These are phyloP conservation scores for Lutjanus campechanus DNA, from an alignment of 2,797 vertebrate genomes.

Conservation along the genomic window DNA sequence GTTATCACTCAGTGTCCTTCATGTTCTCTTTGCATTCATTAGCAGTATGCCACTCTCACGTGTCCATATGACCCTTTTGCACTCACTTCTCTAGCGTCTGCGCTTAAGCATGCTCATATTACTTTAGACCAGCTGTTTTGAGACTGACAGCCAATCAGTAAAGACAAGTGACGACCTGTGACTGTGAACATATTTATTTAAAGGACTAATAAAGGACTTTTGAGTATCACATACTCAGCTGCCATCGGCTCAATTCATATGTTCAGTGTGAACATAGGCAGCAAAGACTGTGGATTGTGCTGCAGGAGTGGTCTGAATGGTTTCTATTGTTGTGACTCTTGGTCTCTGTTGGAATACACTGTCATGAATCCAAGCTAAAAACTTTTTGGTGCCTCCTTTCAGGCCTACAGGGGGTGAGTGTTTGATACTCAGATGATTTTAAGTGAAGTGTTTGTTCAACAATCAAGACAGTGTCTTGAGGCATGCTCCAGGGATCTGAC, in stretches of 20 bases:
- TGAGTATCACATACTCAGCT: not conserved
- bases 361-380: not conserved
- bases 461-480: not conserved
- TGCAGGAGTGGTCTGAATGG: not conserved
- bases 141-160: not conserved
- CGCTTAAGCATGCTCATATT: not conserved
- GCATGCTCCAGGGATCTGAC: constrained; percentile 8
- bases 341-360: not conserved
- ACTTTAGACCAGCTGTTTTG: not conserved
- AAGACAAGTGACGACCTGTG: not conserved
- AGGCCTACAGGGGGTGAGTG: not conserved
- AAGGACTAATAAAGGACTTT: not conserved
- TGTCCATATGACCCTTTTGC: not conserved
- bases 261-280: not conserved
- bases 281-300: not conserved
- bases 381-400: not conserved
- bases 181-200: not conserved
- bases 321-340: not conserved
- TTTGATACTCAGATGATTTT: not conserved
- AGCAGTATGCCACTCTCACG: not conserved
- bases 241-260: too few species aligned
- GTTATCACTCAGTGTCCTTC: not conserved
- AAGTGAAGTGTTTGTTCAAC: constrained; percentile 1
- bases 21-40: not conserved
- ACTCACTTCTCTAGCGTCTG: not conserved